Base-by-base conservation (phyloP, 2,888 invertebrate genomes). In the Coleophora flavipennella region DNA sequence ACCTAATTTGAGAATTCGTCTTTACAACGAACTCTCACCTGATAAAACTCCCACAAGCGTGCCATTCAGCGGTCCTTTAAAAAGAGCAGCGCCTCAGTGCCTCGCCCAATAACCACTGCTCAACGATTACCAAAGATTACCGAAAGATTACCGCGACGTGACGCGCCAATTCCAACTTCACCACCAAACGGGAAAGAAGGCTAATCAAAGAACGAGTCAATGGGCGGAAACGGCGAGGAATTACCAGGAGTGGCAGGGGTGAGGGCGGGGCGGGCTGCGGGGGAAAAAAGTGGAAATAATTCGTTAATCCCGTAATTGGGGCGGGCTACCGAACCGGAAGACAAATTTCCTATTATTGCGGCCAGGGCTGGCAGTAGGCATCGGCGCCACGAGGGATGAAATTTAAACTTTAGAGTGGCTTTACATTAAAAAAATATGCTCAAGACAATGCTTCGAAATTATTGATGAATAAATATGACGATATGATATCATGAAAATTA, bases 291-390 rank as follows among this genome's bases (percentile, higher is more conserved):
- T 83, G 81, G 81, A 83, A 83, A 83, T 83, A 85, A 84, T 84
- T 83, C 76, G 71, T 80, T 85, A 85, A 85, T 85, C 77, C 61
- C 77, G 81, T 81, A 84, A 79, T 81, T 80, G 81, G 72, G 70
- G 64, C 75, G 67, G 74, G 83, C 81, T 74, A 85, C 80, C 84
- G 85, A 85, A 85, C 85, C 85, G 85, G 85, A 85, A 84, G 80
- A 83, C 83, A 83, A 85, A 84, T 85, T 85, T 81, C 77, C 84
- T 72, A 83, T 83, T 80, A 85, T 78, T 79, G 72, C 56, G 40
- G 2, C 28, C 26, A 39, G 40, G 40, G 35, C 25, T 40, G 35
- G 14, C 10, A 14, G 20, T 20, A 20, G 20, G 6, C n/a, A n/a
- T n/a, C 20, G 20, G 20, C 20, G 10, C 8, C 8, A n/a, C 13